phyloP scores from a whole-genome alignment of 2,797 vertebrate genomes.

The Aotus griseimembra region DNA sequence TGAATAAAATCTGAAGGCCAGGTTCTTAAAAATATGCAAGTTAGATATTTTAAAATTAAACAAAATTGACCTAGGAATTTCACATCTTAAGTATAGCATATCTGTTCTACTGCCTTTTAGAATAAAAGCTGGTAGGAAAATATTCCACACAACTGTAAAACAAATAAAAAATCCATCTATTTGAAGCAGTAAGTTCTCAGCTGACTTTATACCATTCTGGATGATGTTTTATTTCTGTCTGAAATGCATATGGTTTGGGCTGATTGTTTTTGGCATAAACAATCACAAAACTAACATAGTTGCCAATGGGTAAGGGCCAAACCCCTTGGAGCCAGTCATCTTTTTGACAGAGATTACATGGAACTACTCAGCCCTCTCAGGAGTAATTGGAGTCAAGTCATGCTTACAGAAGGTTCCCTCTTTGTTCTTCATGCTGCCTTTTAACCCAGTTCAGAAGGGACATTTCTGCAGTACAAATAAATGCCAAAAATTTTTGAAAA shows the following conservation, averaged over 20 bases:
- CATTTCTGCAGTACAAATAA: not conserved
- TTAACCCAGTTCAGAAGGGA: constrained; percentile 33
- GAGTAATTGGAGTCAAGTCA: constrained; percentile 57
- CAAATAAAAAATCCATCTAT: not conserved
- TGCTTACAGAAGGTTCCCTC: constrained; percentile 20
- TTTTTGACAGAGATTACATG: constrained; percentile 44
- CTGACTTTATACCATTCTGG: constrained; percentile 38
- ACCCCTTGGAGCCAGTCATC: not conserved
- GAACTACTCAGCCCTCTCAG: not conserved
- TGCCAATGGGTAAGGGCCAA: constrained; percentile 8
- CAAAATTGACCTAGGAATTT: constrained; percentile 31
- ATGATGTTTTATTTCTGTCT: not conserved
- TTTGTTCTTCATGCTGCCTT: constrained; percentile 40
- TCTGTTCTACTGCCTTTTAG: not conserved
- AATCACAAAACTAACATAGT: constrained; percentile 29
- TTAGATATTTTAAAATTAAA: constrained; percentile 36
- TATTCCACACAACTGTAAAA: not conserved
- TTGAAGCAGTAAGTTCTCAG: constrained; percentile 35
- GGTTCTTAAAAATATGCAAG: not conserved
- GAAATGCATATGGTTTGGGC: not conserved
- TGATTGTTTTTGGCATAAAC: constrained; percentile 46
- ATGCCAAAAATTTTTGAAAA: constrained; percentile 43
- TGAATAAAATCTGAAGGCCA: not conserved
- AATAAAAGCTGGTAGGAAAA: not conserved
- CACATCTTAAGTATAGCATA: not conserved